These are phyloP conservation scores for Benitochromis conjunctus DNA, from an alignment of 2,113 vertebrate species.

Conservation along the genomic window DNA sequence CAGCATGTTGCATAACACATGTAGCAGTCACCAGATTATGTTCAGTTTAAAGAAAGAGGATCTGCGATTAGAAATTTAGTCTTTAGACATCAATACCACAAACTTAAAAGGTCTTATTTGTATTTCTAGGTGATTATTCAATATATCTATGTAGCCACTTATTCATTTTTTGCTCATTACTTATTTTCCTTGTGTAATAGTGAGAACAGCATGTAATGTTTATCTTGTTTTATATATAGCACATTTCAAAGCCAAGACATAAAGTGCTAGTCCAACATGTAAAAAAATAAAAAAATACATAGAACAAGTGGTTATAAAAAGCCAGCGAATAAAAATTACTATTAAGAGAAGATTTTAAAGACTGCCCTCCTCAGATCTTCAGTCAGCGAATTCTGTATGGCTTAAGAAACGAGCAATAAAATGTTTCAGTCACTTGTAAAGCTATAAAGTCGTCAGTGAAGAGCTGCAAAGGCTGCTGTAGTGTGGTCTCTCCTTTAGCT, in stretches of 20 bases:
- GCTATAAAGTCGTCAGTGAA: background rate
- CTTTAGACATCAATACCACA: background rate
- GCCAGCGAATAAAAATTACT: background rate
- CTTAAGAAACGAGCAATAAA: background rate
- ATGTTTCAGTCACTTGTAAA: background rate
- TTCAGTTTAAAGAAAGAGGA: background rate
- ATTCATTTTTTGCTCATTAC: background rate
- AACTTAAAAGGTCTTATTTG: background rate
- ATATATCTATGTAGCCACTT: background rate
- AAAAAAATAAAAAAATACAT: background rate
- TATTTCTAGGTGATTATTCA: background rate
- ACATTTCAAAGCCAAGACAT: background rate
- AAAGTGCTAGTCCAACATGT: background rate
- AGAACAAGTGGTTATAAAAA: background rate
- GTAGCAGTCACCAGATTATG: background rate
- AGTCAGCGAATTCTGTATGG: background rate
- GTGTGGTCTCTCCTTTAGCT: background rate
- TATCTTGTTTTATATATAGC: background rate
- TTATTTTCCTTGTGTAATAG: background rate
- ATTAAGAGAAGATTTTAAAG: background rate
- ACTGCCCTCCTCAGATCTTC: background rate
- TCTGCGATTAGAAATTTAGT: background rate
- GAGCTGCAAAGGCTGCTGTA: background rate
- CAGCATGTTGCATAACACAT: slow-evolving; percentile 28
- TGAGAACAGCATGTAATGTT: background rate